Conservation (phyloP, 64 coral and sea anemone genomes). For the Hydrozoanthus tunicans region DNA sequence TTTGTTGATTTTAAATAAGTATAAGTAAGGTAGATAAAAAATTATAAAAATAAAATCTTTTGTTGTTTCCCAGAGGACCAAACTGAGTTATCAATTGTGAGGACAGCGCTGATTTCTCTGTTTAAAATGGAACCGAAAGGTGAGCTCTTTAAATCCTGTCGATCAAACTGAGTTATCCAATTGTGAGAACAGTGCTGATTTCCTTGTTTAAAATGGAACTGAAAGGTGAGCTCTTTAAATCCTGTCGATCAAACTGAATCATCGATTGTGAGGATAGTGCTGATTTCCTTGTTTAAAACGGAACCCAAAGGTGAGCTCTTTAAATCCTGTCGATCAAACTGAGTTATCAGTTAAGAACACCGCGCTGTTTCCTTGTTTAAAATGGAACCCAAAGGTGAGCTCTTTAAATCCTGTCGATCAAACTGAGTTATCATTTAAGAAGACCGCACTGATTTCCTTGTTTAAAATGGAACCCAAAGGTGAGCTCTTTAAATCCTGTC, state of each 20-base stretch:
- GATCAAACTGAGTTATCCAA: neutral
- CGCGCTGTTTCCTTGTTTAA: constrained; percentile 78
- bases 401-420: constrained; percentile 16
- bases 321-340: constrained; percentile 28
- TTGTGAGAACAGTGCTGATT: constrained; percentile 56
- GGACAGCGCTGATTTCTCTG: constrained; percentile 71
- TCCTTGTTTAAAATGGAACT: constrained; percentile 83
- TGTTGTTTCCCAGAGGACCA: constrained; percentile 69
- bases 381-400: constrained; percentile 91
- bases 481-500: neutral
- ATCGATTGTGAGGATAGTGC: constrained; percentile 28
- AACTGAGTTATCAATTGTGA: constrained; percentile 77
- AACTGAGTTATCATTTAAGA: constrained; percentile 73
- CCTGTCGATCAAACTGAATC: neutral
- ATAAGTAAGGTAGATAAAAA: neutral
- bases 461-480: constrained; percentile 96
- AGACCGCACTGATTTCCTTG: constrained; percentile 71
- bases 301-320: constrained; percentile 70
- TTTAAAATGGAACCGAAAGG: constrained; percentile 96
- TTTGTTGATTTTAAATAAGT: no score
- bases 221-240: constrained; percentile 54
- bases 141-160: neutral
- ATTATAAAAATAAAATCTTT: neutral
- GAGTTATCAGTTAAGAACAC: constrained; percentile 78
- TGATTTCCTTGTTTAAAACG: constrained; percentile 79